Evolutionary conservation across 2,113 vertebrate species (phyloP).

Genomic region (Heterocephalus glaber): DNA sequence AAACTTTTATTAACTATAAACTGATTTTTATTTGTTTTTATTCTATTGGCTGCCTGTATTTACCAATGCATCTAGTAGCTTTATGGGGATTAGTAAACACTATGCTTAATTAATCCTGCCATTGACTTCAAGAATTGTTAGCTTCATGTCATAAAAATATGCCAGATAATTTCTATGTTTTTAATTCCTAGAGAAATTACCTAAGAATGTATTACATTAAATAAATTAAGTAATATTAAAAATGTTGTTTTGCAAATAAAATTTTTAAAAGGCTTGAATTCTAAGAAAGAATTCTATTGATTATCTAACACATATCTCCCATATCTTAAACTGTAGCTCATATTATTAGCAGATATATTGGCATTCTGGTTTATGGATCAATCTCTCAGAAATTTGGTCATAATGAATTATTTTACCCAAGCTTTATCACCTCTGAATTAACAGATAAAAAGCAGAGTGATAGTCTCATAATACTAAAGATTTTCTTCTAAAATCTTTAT

Average conservation of each 20-base stretch:
- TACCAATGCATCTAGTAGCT: neutral
- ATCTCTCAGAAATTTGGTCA: neutral
- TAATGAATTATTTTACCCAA: neutral
- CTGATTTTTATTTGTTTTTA: neutral
- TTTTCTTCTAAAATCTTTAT: neutral
- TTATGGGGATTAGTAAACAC: neutral
- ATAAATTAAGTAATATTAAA: neutral
- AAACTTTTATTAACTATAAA: neutral
- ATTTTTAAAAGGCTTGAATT: neutral
- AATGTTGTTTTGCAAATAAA: neutral
- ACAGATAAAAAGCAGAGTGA: neutral
- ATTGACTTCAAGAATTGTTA: neutral
- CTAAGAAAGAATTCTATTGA: neutral
- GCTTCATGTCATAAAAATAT: neutral
- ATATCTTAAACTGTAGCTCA: neutral
- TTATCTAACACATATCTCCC: accelerated
- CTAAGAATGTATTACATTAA: neutral
- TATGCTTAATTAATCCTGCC: neutral
- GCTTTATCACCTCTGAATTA: neutral
- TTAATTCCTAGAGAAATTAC: neutral
- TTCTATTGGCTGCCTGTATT: neutral
- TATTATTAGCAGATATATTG: neutral
- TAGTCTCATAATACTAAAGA: neutral
- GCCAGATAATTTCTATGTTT: neutral
- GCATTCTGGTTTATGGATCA: neutral